Base-by-base conservation (phyloP, 1,140 invertebrate species). In the Drosophila ambigua region DNA sequence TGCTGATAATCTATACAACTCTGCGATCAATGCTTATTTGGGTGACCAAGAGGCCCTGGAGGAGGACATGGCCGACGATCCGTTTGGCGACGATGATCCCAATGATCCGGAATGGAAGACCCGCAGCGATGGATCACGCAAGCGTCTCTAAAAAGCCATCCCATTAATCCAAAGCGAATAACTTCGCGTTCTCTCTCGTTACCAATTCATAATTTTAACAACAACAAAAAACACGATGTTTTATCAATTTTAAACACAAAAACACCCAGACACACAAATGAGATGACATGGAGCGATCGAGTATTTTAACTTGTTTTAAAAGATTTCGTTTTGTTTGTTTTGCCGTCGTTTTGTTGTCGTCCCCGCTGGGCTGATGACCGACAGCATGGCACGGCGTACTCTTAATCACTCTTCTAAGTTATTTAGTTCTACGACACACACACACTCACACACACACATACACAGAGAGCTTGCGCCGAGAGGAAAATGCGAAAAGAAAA, bases 101-200 rank as follows among this genome's bases (percentile, higher is more conserved):
- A 96, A 96, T 91, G 96, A 96, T 93, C 96, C 96, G n/a, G 96
- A 96, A 85, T 96, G 96, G 96, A 85, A 85, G 44, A 81, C 59
- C 23, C 72, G 67, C 35, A 55, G 66, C 43, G 75, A 55, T 39
- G 77, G 31, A 5, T 35, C 81, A 49, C 75, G 72, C 61, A 72
- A 77, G 45, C 71, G 83, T 28, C 28, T 78, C 24, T 85, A 67
- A 48, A 55, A 57, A 58, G n/a, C 43, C 46, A 57, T 62, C 13
- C 46, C 52, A 60, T 20, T 62, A 73, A 73, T 64, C 82, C 82
- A 87, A 84, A 87, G 82, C 61, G 81, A 68, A 68, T 68, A 54
- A 58, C 72, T 75, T 60, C 77, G 65, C 43, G 43, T 71, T 51
- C 71, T 83, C 48, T 61, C 66, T 66, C 26, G 26, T 28, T 28